Evolutionary conservation across 2,797 vertebrate species (phyloP), one percentile per base, ranked within the genome.

Genomic region (Chloroceryle amazona): DNA sequence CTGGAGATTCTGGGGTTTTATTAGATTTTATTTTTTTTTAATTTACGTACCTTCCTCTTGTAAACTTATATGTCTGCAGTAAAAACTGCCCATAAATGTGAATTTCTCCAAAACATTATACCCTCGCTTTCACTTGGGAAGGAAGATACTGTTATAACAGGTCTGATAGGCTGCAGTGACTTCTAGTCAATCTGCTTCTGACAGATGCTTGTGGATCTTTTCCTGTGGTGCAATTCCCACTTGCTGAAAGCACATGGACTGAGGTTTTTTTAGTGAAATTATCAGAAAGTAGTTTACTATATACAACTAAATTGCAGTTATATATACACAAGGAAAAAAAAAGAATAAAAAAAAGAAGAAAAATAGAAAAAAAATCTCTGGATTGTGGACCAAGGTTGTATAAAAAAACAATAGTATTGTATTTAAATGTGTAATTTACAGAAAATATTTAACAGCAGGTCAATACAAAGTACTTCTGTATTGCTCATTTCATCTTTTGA

Each of bases 361-460:
- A 39, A 13, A 39, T 13, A 39, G 23, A 54, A 4, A 18, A 41
- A 72, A 41, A 62, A 7, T 6, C 4, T 75, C n/a, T 60, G 15
- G 18, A 31, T 8, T 28, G 10, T 49, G 33, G 15, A 33, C 72
- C 13, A 33, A 42, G 22, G 3, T 18, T 33, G 11, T n/a, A 58
- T 26, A 37, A 46, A 42, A 42, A 81, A 2, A 0, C 4, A 68
- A 20, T 0, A 52, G 1, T 3, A 26, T 8, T 47, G 10, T 17
- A 46, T 67, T 83, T 52, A 79, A 73, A 62, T 37, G 2, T 55
- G 12, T 23, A 25, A 29, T 58, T 86, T 63, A 23, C 0, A 14
- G 19, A 39, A 37, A 31, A 14, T 31, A 39, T 54, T 67, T 65
- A 21, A 44, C 87, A 81, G 46, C 3, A 1, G 4, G 20, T 67